These are phyloP conservation scores for Halesus radiatus DNA, from an alignment of 1,140 invertebrate species.

Conservation along the genomic window DNA sequence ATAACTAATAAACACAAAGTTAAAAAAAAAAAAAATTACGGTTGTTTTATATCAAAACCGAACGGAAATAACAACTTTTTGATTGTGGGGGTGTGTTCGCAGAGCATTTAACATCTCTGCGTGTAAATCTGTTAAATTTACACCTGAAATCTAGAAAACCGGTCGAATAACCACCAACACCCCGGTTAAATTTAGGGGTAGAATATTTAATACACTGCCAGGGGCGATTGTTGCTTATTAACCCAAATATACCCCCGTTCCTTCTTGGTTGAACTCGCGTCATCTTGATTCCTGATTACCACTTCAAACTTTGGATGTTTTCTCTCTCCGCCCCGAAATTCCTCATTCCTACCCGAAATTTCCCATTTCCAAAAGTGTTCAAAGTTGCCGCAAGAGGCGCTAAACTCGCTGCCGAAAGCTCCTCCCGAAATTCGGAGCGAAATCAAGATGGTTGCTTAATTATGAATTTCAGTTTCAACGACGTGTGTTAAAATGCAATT, in stretches of 20 bases:
- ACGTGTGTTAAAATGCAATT: constrained; percentile 30
- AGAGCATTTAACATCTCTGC: too few species aligned
- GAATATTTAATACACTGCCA: constrained; percentile 27
- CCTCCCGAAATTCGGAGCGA: constrained; percentile 11
- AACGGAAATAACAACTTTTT: too few species aligned
- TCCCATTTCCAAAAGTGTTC: constrained; percentile 8
- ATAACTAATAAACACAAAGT: too few species aligned
- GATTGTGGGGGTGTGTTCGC: too few species aligned
- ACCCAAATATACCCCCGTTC: background rate
- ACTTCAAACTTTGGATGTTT: constrained; percentile 40
- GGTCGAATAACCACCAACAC: constrained; percentile 5
- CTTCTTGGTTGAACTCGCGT: background rate
- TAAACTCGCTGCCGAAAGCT: constrained; percentile 22
- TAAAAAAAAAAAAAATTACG: too few species aligned
- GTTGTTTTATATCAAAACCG: too few species aligned
- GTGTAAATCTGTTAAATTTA: too few species aligned
- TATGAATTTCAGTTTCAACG: constrained; percentile 21
- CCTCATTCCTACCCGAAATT: constrained; percentile 9
- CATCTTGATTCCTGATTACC: constrained; percentile 33
- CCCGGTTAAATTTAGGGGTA: constrained; percentile 1
- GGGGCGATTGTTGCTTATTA: constrained; percentile 18
- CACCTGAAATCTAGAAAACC: background rate
- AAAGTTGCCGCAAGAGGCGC: constrained; percentile 29
- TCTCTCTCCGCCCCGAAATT: background rate
- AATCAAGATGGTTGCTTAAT: constrained; percentile 39